Conservation (phyloP, 2,113 vertebrate genomes). For the Caretta caretta region DNA sequence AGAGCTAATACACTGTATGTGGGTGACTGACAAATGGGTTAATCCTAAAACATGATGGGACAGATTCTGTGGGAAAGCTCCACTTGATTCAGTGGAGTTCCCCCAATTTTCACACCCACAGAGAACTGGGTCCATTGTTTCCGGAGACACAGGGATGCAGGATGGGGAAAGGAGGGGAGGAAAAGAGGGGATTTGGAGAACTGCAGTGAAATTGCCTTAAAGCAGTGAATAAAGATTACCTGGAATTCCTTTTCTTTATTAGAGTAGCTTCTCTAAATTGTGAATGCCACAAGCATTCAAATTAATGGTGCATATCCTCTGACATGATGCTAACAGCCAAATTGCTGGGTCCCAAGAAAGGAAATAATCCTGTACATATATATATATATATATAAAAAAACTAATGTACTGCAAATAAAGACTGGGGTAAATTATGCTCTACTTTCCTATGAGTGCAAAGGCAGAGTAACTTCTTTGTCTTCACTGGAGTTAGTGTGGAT, state of each 20-base stretch:
- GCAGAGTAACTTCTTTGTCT: background rate
- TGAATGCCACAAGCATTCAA: background rate
- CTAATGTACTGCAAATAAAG: background rate
- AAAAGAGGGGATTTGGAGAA: background rate
- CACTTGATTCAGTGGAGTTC: background rate
- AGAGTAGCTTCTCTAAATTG: background rate
- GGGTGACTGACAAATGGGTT: background rate
- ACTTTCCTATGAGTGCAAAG: background rate
- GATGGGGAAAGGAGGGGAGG: background rate
- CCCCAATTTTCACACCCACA: background rate
- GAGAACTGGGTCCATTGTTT: background rate
- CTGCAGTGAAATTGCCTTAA: background rate
- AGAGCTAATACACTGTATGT: background rate
- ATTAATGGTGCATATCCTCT: background rate
- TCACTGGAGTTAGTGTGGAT: background rate
- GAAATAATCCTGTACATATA: background rate
- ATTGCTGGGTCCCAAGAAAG: background rate
- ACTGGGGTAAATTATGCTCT: background rate
- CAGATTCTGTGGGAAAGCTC: background rate
- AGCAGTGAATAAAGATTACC: background rate
- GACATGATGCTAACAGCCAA: background rate
- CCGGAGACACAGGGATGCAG: background rate
- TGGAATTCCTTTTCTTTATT: background rate
- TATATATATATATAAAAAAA: background rate
- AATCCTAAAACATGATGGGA: background rate